Evolutionary conservation across 2,113 vertebrate genomes (phyloP).

Genomic region (Gymnocephalus cernua): DNA sequence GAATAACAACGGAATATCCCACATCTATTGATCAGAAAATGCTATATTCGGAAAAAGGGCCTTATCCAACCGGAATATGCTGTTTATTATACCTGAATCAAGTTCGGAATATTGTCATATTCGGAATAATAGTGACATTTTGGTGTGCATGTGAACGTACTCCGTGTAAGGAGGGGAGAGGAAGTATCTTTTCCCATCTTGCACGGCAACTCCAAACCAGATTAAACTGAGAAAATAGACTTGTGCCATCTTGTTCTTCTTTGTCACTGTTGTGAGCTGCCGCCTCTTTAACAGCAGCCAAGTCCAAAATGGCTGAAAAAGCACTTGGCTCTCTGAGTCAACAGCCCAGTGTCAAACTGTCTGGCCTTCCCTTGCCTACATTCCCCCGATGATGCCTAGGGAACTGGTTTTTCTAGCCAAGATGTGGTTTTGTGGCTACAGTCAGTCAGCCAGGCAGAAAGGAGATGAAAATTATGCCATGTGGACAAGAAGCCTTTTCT

Average conservation of each 20-base stretch:
- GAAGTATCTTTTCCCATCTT: slow-evolving; percentile 8
- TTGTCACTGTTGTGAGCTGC: slow-evolving; percentile 50
- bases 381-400: slow-evolving; percentile 55
- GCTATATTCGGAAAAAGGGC: too few species aligned
- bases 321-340: slow-evolving; percentile 62
- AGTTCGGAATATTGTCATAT: too few species aligned
- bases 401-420: slow-evolving; percentile 70
- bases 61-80: too few species aligned
- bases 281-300: slow-evolving; percentile 44
- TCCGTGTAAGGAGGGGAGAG: neutral
- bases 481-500: slow-evolving; percentile 73
- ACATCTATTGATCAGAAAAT: too few species aligned
- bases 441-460: slow-evolving; percentile 66
- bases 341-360: slow-evolving; percentile 72
- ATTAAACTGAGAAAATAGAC: slow-evolving; percentile 35
- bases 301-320: slow-evolving; percentile 66
- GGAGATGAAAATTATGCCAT: slow-evolving; percentile 64
- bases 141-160: too few species aligned
- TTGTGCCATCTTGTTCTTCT: slow-evolving; percentile 49
- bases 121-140: too few species aligned
- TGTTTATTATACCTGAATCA: too few species aligned
- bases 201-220: slow-evolving; percentile 17
- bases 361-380: slow-evolving; percentile 46
- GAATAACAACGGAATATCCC: too few species aligned
- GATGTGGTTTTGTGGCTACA: slow-evolving; percentile 64